These are phyloP conservation scores for Brachyptera putata DNA, from an alignment of 2,888 invertebrate species.

Conservation along the genomic window DNA sequence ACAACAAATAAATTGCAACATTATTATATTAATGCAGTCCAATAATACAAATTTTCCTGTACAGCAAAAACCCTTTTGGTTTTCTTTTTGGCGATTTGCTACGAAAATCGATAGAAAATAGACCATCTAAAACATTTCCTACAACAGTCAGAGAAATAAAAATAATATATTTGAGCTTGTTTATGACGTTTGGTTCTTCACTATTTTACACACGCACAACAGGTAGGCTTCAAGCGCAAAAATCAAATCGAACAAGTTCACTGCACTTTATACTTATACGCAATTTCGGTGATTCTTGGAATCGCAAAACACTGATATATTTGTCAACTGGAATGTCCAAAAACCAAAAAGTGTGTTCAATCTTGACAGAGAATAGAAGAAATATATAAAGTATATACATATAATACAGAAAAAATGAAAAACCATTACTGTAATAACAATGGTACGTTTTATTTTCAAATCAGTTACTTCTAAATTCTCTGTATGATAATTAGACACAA, in stretches of 20 bases:
- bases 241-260: too few relatives aligned
- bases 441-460: background rate
- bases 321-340: too few relatives aligned
- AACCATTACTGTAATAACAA: too few relatives aligned
- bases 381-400: too few relatives aligned
- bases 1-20: constrained; percentile 25
- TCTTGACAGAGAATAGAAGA: background rate
- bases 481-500: background rate
- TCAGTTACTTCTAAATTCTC: background rate
- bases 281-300: too few relatives aligned
- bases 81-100: constrained; percentile 20
- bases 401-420: too few relatives aligned
- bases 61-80: background rate
- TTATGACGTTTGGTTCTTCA: background rate
- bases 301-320: too few relatives aligned
- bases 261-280: too few relatives aligned
- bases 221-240: constrained; percentile 10
- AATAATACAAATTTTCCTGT: constrained; percentile 25
- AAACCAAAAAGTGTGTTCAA: background rate
- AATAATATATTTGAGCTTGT: constrained; percentile 19
- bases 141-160: constrained; percentile 30
- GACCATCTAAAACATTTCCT: constrained; percentile 30
- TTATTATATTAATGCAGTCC: constrained; percentile 28
- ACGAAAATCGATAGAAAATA: constrained; percentile 29
- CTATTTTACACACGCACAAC: constrained; percentile 11